Percentiles rank a stretch among this genome's conserved stretches.
Conservation (phyloP, 1,140 invertebrate genomes). For the Yoshiicerus persimilis region DNA sequence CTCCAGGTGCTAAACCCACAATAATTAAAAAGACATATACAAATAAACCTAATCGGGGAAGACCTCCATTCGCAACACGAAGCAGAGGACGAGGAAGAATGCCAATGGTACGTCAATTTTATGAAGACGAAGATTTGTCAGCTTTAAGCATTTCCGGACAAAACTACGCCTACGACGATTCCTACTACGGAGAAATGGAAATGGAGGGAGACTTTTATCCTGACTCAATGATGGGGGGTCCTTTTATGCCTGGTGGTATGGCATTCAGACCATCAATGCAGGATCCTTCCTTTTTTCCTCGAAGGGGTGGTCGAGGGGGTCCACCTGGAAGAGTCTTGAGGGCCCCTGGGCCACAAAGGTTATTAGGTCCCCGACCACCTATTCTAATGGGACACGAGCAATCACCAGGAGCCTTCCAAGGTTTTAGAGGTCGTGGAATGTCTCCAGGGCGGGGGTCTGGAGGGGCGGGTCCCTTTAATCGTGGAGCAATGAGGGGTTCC, state of each 20-base stretch:
- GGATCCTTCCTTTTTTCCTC: not conserved
- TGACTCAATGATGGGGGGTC: not conserved
- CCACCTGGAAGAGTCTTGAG: not conserved
- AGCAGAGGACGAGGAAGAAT: not conserved
- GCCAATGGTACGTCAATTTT: not conserved
- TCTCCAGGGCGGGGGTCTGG: not conserved
- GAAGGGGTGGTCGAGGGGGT: not conserved
- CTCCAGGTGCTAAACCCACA: not conserved
- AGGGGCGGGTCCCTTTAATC: not conserved
- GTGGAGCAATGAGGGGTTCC: not conserved
- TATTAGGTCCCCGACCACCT: not conserved
- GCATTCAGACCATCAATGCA: not conserved
- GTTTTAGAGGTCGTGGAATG: not conserved
- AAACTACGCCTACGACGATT: not conserved
- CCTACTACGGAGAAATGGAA: not conserved
- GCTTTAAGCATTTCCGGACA: not conserved
- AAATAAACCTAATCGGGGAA: not conserved
- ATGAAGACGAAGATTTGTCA: conserved; percentile 1
- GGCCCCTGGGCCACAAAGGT: not conserved
- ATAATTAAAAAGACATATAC: not conserved
- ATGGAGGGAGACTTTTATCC: not conserved
- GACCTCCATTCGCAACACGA: not conserved
- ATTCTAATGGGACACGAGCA: not conserved
- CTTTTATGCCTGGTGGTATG: not conserved
- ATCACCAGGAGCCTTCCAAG: not conserved